Conservation (phyloP, 1,140 invertebrate species). For the Drosophila leontia region DNA sequence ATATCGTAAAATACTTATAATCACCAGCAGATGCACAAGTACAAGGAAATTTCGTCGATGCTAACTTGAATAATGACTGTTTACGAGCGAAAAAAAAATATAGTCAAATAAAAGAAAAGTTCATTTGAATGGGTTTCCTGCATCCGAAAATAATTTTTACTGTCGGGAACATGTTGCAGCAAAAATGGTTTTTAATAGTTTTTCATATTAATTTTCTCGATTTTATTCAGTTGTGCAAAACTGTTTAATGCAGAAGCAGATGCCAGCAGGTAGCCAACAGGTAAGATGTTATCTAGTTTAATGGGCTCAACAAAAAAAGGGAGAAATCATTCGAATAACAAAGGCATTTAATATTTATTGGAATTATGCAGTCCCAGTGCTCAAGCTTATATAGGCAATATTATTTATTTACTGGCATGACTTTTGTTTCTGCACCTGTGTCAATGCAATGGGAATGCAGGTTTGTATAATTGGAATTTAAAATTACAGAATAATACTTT, state of each 20-base stretch:
- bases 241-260: constrained; percentile 4
- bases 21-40: not conserved
- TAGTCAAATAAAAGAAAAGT: constrained; percentile 4
- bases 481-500: not conserved
- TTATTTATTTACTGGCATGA: constrained; percentile 35
- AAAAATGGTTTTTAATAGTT: constrained; percentile 11
- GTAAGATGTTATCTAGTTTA: constrained; percentile 19
- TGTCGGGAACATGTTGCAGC: constrained; percentile 5
- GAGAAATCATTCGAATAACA: constrained; percentile 15
- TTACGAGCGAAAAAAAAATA: constrained; percentile 20
- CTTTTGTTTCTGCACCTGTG: constrained; percentile 18
- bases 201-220: not conserved
- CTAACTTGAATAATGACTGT: constrained; percentile 40
- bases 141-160: constrained; percentile 11
- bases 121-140: constrained; percentile 12
- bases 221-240: not conserved
- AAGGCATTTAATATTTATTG: constrained; percentile 25
- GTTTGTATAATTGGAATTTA: constrained; percentile 2
- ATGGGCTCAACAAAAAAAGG: not conserved
- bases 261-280: constrained; percentile 10
- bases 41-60: constrained; percentile 15
- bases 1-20: constrained; percentile 35
- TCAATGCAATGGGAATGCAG: not conserved
- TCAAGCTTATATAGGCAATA: not conserved
- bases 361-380: constrained; percentile 26